These are phyloP conservation scores for Bubo scandiacus DNA, from an alignment of 2,113 vertebrate genomes.

Conservation along the genomic window DNA sequence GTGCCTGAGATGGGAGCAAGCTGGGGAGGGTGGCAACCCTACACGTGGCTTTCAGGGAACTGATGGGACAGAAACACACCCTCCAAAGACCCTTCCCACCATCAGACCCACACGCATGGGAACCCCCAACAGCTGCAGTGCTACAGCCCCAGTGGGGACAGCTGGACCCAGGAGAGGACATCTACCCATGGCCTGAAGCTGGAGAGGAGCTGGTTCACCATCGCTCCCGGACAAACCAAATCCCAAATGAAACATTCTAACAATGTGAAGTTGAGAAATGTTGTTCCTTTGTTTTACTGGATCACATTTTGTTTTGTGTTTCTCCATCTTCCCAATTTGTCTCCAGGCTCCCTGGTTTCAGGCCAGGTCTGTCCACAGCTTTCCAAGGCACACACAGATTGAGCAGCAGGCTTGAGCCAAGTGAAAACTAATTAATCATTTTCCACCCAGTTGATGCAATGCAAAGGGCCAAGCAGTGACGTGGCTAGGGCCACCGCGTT, in stretches of 20 bases:
- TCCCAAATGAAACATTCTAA: not conserved
- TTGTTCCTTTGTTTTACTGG: not conserved
- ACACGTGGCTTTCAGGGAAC: not conserved
- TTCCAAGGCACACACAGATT: not conserved
- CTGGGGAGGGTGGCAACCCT: not conserved
- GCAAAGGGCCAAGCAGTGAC: not conserved
- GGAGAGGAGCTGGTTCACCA: not conserved
- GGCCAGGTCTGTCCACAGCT: not conserved
- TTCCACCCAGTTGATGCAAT: accelerated
- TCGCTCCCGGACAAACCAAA: not conserved
- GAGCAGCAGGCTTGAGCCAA: not conserved
- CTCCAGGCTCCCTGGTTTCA: not conserved
- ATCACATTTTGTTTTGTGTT: not conserved
- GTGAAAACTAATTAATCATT: not conserved
- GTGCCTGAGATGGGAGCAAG: not conserved
- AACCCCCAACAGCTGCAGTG: not conserved
- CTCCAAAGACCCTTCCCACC: not conserved
- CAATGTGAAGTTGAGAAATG: not conserved
- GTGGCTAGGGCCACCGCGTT: not conserved
- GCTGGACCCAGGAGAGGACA: not conserved
- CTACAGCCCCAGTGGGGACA: not conserved
- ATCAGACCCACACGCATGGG: not conserved
- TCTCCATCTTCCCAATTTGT: not conserved
- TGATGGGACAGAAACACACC: accelerated
- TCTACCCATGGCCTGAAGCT: not conserved